phyloP scores from a whole-genome alignment of 1,140 invertebrate genomes.

The Dysdera silvatica region DNA sequence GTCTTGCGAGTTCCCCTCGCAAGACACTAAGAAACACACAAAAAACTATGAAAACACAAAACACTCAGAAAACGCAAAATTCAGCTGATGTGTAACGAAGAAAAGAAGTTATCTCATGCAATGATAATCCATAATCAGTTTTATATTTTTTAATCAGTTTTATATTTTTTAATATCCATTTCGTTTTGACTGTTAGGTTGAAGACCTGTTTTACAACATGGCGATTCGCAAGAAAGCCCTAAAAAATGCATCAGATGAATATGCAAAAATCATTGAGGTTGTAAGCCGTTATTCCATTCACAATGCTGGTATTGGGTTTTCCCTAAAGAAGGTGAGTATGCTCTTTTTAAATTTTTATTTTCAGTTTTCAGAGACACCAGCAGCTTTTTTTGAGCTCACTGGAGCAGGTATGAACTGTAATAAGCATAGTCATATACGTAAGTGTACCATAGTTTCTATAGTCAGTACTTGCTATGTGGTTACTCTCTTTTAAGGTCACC shows the following conservation, averaged over 20 bases:
- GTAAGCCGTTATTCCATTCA: slow-evolving; percentile 62
- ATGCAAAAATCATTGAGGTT: slow-evolving; percentile 53
- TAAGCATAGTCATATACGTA: too few relatives aligned
- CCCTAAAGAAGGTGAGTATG: slow-evolving; percentile 62
- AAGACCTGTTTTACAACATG: slow-evolving; percentile 95
- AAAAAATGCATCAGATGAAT: slow-evolving; percentile 73
- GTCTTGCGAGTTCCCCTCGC: too few relatives aligned
- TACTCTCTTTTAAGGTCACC: too few relatives aligned
- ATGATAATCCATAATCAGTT: slow-evolving; percentile 82
- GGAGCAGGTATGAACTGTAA: too few relatives aligned
- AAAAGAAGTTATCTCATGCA: too few relatives aligned
- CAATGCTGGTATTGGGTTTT: slow-evolving; percentile 73
- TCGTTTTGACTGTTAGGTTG: slow-evolving; percentile 56
- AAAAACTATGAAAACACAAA: too few relatives aligned
- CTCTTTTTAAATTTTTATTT: background rate
- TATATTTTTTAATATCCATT: slow-evolving; percentile 62
- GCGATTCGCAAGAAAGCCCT: slow-evolving; percentile 72
- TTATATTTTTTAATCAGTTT: too few relatives aligned
- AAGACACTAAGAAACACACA: too few relatives aligned
- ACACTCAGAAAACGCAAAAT: too few relatives aligned
- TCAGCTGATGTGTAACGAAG: too few relatives aligned
- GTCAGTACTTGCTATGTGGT: too few relatives aligned
- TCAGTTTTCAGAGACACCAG: background rate
- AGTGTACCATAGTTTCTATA: too few relatives aligned
- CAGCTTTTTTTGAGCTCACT: background rate